phyloP scores from a whole-genome alignment of 2,113 vertebrate species.

The Sylvia atricapilla region DNA sequence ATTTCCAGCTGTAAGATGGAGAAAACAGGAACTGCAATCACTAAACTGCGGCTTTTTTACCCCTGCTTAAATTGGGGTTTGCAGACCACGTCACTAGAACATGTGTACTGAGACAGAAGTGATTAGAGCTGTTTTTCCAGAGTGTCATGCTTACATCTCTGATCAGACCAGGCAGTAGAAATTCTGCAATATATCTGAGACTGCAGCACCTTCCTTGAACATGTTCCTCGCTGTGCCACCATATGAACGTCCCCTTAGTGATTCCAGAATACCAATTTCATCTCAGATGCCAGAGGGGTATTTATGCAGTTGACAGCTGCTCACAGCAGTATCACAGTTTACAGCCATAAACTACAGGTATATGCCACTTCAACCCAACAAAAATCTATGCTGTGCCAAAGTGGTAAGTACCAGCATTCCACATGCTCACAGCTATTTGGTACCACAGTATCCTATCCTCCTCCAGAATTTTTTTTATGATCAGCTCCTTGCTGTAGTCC shows the following conservation, averaged over 20 bases:
- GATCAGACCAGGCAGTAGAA: background rate
- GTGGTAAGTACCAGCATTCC: background rate
- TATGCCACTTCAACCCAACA: background rate
- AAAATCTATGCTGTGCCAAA: background rate
- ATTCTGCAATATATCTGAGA: background rate
- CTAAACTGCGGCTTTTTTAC: background rate
- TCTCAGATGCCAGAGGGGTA: background rate
- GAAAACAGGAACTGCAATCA: background rate
- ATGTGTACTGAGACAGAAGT: background rate
- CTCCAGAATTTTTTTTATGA: background rate
- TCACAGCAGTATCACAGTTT: background rate
- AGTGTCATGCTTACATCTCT: background rate
- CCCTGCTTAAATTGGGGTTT: background rate
- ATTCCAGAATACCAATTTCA: background rate
- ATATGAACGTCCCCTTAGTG: background rate
- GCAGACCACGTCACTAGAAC: background rate
- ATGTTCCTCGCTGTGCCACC: background rate
- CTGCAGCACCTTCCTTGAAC: background rate
- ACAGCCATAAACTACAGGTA: background rate
- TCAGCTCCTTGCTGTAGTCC: background rate
- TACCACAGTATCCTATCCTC: background rate
- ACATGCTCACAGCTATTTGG: background rate
- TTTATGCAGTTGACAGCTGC: background rate
- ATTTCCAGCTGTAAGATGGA: background rate
- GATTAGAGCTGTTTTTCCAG: background rate